phyloP scores from a whole-genome alignment of 2,888 invertebrate genomes.

The Brachyptera putata region DNA sequence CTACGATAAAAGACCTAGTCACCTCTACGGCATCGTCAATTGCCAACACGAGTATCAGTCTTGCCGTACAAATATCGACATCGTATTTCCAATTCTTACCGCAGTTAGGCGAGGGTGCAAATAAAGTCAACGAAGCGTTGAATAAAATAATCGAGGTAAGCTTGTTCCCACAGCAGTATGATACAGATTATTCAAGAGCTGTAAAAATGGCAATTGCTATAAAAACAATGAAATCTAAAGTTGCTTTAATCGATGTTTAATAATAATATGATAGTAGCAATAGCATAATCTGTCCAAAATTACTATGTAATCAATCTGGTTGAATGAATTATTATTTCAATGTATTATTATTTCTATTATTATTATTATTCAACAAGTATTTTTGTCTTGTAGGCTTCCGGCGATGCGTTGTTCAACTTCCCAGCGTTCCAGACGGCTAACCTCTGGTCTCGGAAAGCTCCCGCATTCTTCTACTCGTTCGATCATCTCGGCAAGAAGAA shows the following conservation, averaged over 20 bases:
- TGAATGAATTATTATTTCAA: too few relatives aligned
- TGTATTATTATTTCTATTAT: too few relatives aligned
- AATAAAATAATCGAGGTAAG: constrained; percentile 31
- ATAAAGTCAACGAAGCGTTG: constrained; percentile 8
- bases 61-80: neutral
- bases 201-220: too few relatives aligned
- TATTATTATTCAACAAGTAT: constrained; percentile 34
- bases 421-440: constrained; percentile 68
- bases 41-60: constrained; percentile 6
- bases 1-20: constrained; percentile 10
- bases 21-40: constrained; percentile 7
- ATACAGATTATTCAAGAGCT: too few relatives aligned
- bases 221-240: too few relatives aligned
- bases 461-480: constrained; percentile 69
- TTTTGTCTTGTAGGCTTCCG: constrained; percentile 47
- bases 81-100: neutral
- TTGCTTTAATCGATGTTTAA: too few relatives aligned
- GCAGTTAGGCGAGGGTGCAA: neutral
- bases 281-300: too few relatives aligned
- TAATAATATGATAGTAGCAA: too few relatives aligned
- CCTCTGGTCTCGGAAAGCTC: constrained; percentile 59
- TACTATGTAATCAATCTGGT: too few relatives aligned
- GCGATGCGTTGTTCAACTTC: constrained; percentile 69
- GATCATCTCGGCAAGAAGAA: constrained; percentile 62
- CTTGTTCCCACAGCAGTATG: too few relatives aligned